Base-by-base conservation (phyloP, 2,888 invertebrate species). In the Autographa pulchrina region DNA sequence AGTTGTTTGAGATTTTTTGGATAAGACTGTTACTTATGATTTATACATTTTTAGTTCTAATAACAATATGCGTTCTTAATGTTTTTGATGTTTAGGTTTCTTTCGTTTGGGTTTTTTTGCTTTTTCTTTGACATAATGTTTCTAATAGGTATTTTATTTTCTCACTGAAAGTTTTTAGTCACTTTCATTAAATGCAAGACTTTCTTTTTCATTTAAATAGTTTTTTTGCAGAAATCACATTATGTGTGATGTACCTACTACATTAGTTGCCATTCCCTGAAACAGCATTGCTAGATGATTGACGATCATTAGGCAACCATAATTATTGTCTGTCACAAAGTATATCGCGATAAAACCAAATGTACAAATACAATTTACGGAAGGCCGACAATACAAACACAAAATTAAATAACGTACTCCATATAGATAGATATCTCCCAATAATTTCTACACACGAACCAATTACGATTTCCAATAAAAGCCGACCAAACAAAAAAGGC, bases 391-490 rank as follows among this genome's bases (percentile, higher is more conserved):
- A 20, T 66, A 70, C 67, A 72, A 71, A 68, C 68, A 77, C 20
- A 70, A 65, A 71, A 78, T 75, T 60, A 70, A 76, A 83, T 74
- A 76, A 76, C 68, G 63, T 69, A 61, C 72, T 74, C 71, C 70
- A 81, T 79, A 70, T 68, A 56, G 54, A 56, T 56, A 56, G 54
- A 25, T 77, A 83, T 83, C 81, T 69, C 71, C 70, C 65, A 75
- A 80, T 82, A 82, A 78, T 85, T 83, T 64, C 70, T 82, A 78
- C 71, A 78, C 78, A 80, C 84, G 83, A 81, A 83, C 76, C 82
- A 85, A 85, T 90, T 89, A 86, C 84, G 70, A 68, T 83, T 83
- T 83, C 82, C 84, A 87, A 88, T 88, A 87, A 88, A 87, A 89
- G 78, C 78, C 80, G 82, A 80, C 78, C 83, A 85, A 86, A 85